Evolutionary conservation across 2,797 vertebrate species (phyloP), one percentile per base, ranked within the genome.

Genomic region (Tympanoctomys barrerae): DNA sequence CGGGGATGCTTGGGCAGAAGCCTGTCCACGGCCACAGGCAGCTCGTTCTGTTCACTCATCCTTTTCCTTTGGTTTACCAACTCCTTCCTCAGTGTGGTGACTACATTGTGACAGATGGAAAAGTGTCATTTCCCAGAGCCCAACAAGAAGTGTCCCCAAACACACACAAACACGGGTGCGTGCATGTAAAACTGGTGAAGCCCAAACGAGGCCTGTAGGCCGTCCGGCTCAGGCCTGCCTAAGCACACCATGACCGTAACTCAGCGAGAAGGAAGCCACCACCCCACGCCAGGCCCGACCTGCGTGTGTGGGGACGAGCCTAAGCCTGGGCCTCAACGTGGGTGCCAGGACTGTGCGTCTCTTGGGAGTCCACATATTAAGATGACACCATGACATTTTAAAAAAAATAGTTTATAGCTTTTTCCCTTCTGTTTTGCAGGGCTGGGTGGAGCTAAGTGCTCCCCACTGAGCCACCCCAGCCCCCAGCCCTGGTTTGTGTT

Each of bases 61-160:
- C 39, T 83, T 52, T 87, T n/a, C 3, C 0, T 54, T 33, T 36
- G 52, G 42, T n/a, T 57, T 5, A 49, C 57, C 31, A 5, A 31
- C 18, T 24, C 54, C 39, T 26, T 52, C 22, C 4, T 22, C 39
- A 28, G 54, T 31, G 39, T 24, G 31, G 93, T 64, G 80, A 24
- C 10, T 12, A 6, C 3, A 7, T 0, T 12, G 78, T 33, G 36
- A 10, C 1, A 14, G 18, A 73, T 24, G 83, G 62, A 6, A 42
- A 10, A 5, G 11, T 54, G 7, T 6, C 70, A 54, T 59, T 54
- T n/a, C 59, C 82, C 7, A 7, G 24, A 42, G 26, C 42, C 26
- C 13, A 3, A 2, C 21, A 4, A 8, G 6, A 24, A 62, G 21
- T 7, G 36, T 5, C 39, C 4, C 2, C 0, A 59, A 0, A 4